Conservation (phyloP, 1,140 invertebrate genomes). For the Copidosoma floridanum region DNA sequence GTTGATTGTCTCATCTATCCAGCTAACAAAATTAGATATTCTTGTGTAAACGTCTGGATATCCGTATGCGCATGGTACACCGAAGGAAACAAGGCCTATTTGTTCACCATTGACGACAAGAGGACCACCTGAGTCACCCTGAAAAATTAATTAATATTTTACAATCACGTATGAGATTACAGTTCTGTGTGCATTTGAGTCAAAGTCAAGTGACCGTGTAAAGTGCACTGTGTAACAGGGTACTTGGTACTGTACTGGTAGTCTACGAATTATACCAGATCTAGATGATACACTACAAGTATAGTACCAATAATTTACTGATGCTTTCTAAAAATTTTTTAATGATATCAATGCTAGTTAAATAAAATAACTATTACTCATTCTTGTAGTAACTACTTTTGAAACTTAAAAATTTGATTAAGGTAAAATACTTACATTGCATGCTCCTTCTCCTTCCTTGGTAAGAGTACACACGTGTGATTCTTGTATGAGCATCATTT, state of each 20-base stretch:
- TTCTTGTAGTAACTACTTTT: neutral
- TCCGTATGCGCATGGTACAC: conserved; percentile 62
- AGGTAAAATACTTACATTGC: conserved; percentile 50
- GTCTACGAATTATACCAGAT: too few relatives aligned
- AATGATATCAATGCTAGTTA: too few relatives aligned
- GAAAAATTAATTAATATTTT: neutral
- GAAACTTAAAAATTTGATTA: neutral
- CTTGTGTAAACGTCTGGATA: conserved; percentile 65
- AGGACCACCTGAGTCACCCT: conserved; percentile 15
- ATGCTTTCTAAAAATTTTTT: too few relatives aligned
- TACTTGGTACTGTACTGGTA: too few relatives aligned
- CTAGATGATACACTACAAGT: too few relatives aligned
- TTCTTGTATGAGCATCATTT: conserved; percentile 28
- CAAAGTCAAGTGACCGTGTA: too few relatives aligned
- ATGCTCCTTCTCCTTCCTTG: conserved; percentile 57
- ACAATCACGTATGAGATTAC: neutral
- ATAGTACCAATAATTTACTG: too few relatives aligned
- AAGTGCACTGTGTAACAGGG: too few relatives aligned
- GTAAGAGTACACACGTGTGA: conserved; percentile 6
- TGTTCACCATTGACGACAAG: conserved; percentile 2
- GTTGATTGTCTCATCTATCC: conserved; percentile 47
- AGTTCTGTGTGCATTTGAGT: too few relatives aligned
- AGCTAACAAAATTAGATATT: conserved; percentile 53
- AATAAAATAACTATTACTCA: neutral
- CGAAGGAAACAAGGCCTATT: conserved; percentile 55